Evolutionary conservation across 1,140 invertebrate species (phyloP).

Genomic region (Teleopsis dalmanni): DNA sequence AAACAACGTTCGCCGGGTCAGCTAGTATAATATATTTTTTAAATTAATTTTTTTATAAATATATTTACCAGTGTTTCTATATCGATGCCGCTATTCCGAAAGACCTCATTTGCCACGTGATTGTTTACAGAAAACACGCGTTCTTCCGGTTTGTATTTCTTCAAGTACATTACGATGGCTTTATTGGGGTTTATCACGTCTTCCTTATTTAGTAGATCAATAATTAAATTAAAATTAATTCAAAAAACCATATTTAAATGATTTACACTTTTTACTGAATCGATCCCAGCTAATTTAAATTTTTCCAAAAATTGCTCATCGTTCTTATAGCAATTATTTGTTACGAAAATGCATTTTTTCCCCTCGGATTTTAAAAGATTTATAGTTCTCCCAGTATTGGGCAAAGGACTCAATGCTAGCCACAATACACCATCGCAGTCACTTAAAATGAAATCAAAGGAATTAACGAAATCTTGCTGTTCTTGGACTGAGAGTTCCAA

Average conservation of each 20-base stretch:
- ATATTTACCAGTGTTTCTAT: constrained; percentile 30
- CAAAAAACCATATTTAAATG: neutral
- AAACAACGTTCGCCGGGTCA: no score
- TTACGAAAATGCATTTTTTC: constrained; percentile 59
- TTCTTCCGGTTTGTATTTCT: constrained; percentile 21
- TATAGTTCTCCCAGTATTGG: constrained; percentile 48
- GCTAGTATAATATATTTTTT: no score
- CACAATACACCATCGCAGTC: constrained; percentile 54
- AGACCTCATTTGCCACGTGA: constrained; percentile 28
- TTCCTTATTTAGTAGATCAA: constrained; percentile 16
- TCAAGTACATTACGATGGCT: constrained; percentile 30
- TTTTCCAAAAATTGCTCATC: constrained; percentile 24
- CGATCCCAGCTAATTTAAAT: neutral
- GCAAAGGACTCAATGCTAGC: constrained; percentile 38
- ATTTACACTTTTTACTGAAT: constrained; percentile 7
- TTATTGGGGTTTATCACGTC: constrained; percentile 35
- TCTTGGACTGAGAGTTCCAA: constrained; percentile 11
- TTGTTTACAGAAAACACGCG: constrained; percentile 30
- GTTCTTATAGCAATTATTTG: constrained; percentile 54
- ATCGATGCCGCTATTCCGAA: constrained; percentile 30
- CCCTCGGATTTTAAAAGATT: constrained; percentile 49
- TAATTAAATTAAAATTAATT: neutral
- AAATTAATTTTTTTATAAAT: neutral
- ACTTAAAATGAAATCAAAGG: constrained; percentile 33
- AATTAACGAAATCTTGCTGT: constrained; percentile 25